A percentile compares a stretch with the other conserved stretches of the same genome.
Evolutionary conservation across 1,140 invertebrate genomes (phyloP).

Genomic region (Bombus waltoni): DNA sequence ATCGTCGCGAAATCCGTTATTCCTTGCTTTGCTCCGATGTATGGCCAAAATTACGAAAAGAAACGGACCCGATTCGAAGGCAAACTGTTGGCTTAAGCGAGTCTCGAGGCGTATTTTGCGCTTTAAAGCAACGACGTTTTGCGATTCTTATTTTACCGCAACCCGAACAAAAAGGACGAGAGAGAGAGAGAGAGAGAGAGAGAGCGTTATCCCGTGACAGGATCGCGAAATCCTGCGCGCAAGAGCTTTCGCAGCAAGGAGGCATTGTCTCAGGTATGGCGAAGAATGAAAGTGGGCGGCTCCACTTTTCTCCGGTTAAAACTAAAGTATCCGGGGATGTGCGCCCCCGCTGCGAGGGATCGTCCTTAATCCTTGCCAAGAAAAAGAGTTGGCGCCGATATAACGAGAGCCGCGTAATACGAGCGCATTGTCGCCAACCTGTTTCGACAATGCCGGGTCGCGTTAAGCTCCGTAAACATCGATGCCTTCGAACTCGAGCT

Average conservation of each 20-base stretch:
- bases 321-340: neutral
- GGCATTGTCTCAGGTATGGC: conserved; percentile 37
- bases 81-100: too few relatives aligned
- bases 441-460: conserved; percentile 56
- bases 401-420: conserved; percentile 64
- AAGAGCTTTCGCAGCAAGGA: neutral
- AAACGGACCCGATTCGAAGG: too few relatives aligned
- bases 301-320: conserved; percentile 14
- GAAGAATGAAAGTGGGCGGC: conserved; percentile 28
- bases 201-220: conserved; percentile 15
- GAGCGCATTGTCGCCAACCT: conserved; percentile 58
- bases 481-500: neutral
- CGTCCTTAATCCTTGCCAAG: conserved; percentile 66
- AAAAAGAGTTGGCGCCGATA: conserved; percentile 74
- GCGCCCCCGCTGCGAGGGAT: conserved; percentile 52
- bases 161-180: too few relatives aligned
- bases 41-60: too few relatives aligned
- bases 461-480: conserved; percentile 46
- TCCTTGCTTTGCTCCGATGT: too few relatives aligned
- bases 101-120: too few relatives aligned
- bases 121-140: too few relatives aligned
- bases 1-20: too few relatives aligned
- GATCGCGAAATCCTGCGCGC: conserved; percentile 41
- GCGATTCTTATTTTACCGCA: too few relatives aligned
- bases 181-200: neutral